Evolutionary conservation across 1,140 invertebrate genomes (phyloP).

Genomic region (Dinothrombium tinctorium): DNA sequence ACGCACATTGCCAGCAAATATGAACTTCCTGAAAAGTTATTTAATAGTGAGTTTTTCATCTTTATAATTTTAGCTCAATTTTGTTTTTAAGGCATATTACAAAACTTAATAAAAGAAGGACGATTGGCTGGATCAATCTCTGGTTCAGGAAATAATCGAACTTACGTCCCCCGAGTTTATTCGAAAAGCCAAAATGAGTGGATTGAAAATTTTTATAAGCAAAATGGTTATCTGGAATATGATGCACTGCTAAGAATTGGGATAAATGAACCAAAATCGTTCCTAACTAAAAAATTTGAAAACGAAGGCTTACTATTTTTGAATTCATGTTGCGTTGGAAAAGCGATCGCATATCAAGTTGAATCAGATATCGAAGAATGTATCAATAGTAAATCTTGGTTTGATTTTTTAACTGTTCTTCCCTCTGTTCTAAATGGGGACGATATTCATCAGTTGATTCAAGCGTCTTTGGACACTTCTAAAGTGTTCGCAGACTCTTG

Average conservation of each 20-base stretch:
- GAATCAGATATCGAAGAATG: constrained; percentile 63
- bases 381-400: constrained; percentile 39
- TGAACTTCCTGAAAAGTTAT: constrained; percentile 55
- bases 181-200: constrained; percentile 64
- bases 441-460: constrained; percentile 15
- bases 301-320: background rate
- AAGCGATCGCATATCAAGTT: constrained; percentile 44
- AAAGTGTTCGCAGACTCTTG: constrained; percentile 11
- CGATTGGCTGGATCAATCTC: constrained; percentile 49
- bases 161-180: constrained; percentile 71
- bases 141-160: constrained; percentile 30
- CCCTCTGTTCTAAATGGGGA: constrained; percentile 15
- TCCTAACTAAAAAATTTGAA: constrained; percentile 24
- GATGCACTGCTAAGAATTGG: constrained; percentile 64
- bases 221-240: constrained; percentile 82
- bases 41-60: constrained; percentile 35
- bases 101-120: constrained; percentile 37
- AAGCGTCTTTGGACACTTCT: constrained; percentile 7
- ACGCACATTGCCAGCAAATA: constrained; percentile 52
- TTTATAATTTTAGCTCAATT: background rate
- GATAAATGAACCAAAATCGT: constrained; percentile 52
- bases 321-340: constrained; percentile 39
- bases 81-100: constrained; percentile 30
- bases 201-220: constrained; percentile 71
- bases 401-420: constrained; percentile 36